phyloP scores from a whole-genome alignment of 30 jellyfish, hydroid and myxozoan species.

The Cassiopea andromeda region DNA sequence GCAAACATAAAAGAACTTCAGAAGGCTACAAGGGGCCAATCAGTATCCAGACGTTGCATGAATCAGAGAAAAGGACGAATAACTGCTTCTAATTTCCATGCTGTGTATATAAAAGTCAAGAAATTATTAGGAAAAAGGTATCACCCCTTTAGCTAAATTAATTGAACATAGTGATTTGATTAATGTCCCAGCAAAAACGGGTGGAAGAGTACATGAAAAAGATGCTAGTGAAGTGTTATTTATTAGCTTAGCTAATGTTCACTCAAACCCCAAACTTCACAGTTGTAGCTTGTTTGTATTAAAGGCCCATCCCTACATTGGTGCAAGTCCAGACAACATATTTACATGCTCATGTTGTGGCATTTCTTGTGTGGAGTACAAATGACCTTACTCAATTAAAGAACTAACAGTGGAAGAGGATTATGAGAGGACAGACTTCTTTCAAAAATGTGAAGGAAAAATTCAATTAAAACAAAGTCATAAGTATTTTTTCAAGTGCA shows the following conservation, averaged over 20 bases:
- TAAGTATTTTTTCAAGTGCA: constrained; percentile 15
- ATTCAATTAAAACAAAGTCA: background rate
- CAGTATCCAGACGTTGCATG: background rate
- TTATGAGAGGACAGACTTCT: constrained; percentile 2
- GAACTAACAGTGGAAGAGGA: constrained; percentile 14
- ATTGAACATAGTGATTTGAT: constrained; percentile 28
- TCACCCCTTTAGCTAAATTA: constrained; percentile 24
- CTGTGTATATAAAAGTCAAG: constrained; percentile 10
- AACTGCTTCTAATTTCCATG: constrained; percentile 37
- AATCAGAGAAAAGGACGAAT: constrained; percentile 37
- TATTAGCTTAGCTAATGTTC: constrained; percentile 5
- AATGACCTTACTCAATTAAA: constrained; percentile 20
- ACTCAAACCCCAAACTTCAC: constrained; percentile 8
- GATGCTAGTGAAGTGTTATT: constrained; percentile 22
- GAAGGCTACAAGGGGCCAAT: constrained; percentile 51
- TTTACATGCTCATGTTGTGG: constrained; percentile 40
- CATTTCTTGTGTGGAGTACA: constrained; percentile 34
- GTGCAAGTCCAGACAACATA: constrained; percentile 21
- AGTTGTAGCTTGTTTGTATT: background rate
- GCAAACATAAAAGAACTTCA: constrained; percentile 27
- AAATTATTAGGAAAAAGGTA: constrained; percentile 19
- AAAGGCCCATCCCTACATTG: background rate
- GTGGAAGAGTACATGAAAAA: constrained; percentile 28
- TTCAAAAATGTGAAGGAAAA: constrained; percentile 15
- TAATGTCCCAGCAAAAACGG: constrained; percentile 14